phyloP scores from a whole-genome alignment of 2,888 invertebrate genomes.

The Incurvaria masculella region DNA sequence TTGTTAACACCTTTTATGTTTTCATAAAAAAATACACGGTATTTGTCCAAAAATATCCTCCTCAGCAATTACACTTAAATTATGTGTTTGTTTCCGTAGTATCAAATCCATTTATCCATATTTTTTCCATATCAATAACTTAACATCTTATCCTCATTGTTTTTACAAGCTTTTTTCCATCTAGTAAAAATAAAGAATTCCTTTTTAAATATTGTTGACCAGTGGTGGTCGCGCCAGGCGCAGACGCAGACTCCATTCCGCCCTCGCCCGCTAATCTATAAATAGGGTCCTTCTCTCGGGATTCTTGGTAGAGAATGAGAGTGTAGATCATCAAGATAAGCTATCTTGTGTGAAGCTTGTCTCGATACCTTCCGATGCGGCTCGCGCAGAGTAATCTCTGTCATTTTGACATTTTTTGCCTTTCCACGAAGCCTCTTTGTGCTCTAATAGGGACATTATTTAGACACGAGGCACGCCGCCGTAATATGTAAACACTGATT shows the following conservation, averaged over 20 bases:
- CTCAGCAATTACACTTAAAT: no score
- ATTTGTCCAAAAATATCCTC: no score
- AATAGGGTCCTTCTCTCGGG: constrained; percentile 52
- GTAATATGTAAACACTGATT: constrained; percentile 54
- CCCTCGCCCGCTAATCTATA: constrained; percentile 45
- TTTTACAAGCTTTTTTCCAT: no score
- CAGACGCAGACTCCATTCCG: constrained; percentile 20
- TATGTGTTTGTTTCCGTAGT: no score
- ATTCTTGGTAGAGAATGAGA: constrained; percentile 53
- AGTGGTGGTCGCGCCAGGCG: not conserved
- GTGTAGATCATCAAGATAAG: constrained; percentile 48
- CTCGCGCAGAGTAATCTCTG: constrained; percentile 48
- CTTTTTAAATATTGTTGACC: no score
- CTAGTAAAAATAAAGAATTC: no score
- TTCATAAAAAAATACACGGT: no score
- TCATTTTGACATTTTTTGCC: constrained; percentile 51
- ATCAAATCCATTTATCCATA: no score
- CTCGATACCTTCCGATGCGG: constrained; percentile 56
- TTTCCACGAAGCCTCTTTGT: constrained; percentile 48
- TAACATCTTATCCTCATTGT: no score
- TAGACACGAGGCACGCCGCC: constrained; percentile 48
- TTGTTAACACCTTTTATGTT: no score
- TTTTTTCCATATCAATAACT: no score
- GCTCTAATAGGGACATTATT: constrained; percentile 54
- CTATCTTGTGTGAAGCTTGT: constrained; percentile 50